These are phyloP conservation scores for Mesocentrotus franciscanus DNA, from an alignment of 53 echinoderm and acorn worm species.

Conservation along the genomic window DNA sequence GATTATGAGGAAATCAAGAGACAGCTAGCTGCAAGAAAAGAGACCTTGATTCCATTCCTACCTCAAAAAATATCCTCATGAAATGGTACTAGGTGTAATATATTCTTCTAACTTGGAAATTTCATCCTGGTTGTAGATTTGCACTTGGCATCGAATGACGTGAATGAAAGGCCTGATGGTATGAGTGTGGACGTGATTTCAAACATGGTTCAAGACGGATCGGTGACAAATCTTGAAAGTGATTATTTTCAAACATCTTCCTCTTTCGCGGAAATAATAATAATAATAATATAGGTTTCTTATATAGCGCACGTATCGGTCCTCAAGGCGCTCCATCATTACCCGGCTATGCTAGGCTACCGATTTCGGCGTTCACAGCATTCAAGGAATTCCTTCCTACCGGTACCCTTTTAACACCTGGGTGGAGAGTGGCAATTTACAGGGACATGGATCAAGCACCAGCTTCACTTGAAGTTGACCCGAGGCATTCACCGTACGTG, in stretches of 20 bases:
- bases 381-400: too few relatives aligned
- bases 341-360: too few relatives aligned
- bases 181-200: neutral
- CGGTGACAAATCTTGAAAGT: conserved; percentile 22
- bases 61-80: neutral
- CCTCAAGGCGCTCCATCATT: too few relatives aligned
- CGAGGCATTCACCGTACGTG: neutral
- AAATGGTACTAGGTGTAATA: neutral
- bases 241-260: neutral
- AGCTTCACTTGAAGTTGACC: neutral
- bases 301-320: too few relatives aligned
- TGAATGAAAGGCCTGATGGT: neutral
- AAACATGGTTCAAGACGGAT: conserved; percentile 3
- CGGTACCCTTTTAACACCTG: too few relatives aligned
- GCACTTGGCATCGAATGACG: neutral
- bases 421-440: too few relatives aligned
- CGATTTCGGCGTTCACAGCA: too few relatives aligned
- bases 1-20: neutral
- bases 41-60: neutral
- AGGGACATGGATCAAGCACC: neutral
- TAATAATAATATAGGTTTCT: too few relatives aligned
- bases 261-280: neutral
- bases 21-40: neutral
- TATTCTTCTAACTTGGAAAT: neutral
- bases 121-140: conserved; percentile 1